Evolutionary conservation across 2,888 invertebrate species (phyloP), one percentile per base, ranked within the genome.

Genomic region (Agrilus mali): DNA sequence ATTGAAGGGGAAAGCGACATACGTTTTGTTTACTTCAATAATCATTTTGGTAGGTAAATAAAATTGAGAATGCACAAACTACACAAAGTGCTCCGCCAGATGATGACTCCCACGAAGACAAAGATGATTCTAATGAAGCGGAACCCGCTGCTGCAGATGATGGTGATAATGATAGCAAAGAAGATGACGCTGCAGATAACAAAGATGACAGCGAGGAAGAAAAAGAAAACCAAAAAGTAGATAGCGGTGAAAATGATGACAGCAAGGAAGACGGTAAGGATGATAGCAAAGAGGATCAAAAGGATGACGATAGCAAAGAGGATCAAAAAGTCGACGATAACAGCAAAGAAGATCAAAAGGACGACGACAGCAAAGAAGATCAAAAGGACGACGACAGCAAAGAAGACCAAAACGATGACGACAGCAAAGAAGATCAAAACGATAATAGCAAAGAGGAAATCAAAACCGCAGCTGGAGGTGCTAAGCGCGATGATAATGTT

Each of bases 401-500:
- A 27, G 44, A 45, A 13, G 47, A 48, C 33, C 43, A 46, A 27
- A 36, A 32, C 8, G 40, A 43, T 15, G 39, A 40, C 22, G 44
- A 36, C 31, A 43, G 41, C 36, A 49, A 48, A 46, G 47, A 43
- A 32, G 40, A 46, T 15, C 45, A 40, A 33, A 42, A 46, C 33
- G 44, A 47, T 44, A 50, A 50, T 37, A 41, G 38, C 32, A 43
- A 43, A 44, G 48, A 41, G 34, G 46, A 46, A 32, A 49, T 38
- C 38, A 49, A 53, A 43, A 45, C 51, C 42, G 50, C 31, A 53
- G 52, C 14, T 50, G 74, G 72, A 47, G 70, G 13, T 14, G 15
- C 16, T 8, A 33, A 16, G 15, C 4, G 72, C 14, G 63, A 58
- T 41, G 76, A 77, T n/a, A 77, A 78, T 33, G 50, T 44, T 34